Conservation (phyloP, 2,113 vertebrate genomes). For the Cebus imitator region DNA sequence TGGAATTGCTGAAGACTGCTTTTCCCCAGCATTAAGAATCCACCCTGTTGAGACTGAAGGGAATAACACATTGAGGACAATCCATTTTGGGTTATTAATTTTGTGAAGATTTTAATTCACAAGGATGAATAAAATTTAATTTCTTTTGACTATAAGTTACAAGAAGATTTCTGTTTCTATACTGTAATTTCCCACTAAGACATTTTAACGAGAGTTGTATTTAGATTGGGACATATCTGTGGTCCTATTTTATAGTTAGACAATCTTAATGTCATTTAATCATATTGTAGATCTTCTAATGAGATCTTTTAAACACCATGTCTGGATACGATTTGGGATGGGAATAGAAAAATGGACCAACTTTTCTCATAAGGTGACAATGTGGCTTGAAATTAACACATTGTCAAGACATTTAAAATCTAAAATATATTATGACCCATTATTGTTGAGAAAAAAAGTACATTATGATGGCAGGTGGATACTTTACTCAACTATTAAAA, state of each 20-base stretch:
- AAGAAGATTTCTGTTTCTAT: neutral
- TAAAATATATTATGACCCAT: neutral
- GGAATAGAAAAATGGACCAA: neutral
- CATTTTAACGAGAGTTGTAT: neutral
- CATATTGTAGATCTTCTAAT: neutral
- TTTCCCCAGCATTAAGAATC: neutral
- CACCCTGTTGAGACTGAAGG: neutral
- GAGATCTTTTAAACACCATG: neutral
- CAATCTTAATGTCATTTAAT: conserved; percentile 13
- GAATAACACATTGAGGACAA: neutral
- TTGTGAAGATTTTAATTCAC: neutral
- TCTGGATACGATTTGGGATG: neutral
- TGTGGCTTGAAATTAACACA: neutral
- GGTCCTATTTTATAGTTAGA: conserved; percentile 30
- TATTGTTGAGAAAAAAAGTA: neutral
- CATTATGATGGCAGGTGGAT: neutral
- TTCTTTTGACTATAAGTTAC: neutral
- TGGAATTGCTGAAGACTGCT: neutral
- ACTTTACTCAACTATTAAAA: neutral
- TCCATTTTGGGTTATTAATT: neutral
- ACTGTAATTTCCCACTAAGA: neutral
- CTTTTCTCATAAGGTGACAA: neutral
- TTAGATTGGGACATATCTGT: neutral
- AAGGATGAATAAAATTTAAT: neutral
- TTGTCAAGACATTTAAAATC: conserved; percentile 3